A percentile compares a stretch with the other conserved stretches of the same genome.
Conservation (phyloP, 2,888 invertebrate species). For the Megamerina dolium region DNA sequence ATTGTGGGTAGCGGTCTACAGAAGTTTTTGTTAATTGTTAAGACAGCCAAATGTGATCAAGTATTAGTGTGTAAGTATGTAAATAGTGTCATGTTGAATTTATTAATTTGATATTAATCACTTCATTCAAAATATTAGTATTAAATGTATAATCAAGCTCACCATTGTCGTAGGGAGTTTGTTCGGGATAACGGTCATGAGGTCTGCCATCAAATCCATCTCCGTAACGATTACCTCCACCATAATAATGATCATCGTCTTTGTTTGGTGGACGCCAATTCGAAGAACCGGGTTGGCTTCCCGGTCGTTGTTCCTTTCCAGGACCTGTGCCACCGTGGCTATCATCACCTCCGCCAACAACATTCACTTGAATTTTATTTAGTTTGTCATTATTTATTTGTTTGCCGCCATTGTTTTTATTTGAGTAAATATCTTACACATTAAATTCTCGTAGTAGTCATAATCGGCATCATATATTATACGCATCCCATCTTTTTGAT, state of each 20-base stretch:
- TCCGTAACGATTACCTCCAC: slow-evolving; percentile 34
- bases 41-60: too few species aligned
- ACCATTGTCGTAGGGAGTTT: slow-evolving; percentile 38
- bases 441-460: slow-evolving; percentile 88
- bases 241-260: slow-evolving; percentile 53
- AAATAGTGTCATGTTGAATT: too few species aligned
- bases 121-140: too few species aligned
- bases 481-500: slow-evolving; percentile 80
- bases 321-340: slow-evolving; percentile 35
- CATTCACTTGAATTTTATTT: slow-evolving; percentile 41
- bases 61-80: too few species aligned
- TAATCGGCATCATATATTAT: slow-evolving; percentile 87
- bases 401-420: too few species aligned
- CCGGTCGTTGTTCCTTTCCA: slow-evolving; percentile 30
- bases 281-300: slow-evolving; percentile 38
- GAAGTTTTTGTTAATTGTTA: too few species aligned
- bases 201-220: slow-evolving; percentile 43
- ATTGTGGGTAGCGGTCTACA: too few species aligned
- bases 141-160: too few species aligned
- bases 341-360: slow-evolving; percentile 45
- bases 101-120: too few species aligned
- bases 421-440: too few species aligned
- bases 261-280: slow-evolving; percentile 49
- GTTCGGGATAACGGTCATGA: slow-evolving; percentile 43
- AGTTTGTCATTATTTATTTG: too few species aligned